Evolutionary conservation across 92 coral and sea anemone genomes (phyloP), one percentile per base, ranked within the genome.

Genomic region (Palythoa heliodiscus): DNA sequence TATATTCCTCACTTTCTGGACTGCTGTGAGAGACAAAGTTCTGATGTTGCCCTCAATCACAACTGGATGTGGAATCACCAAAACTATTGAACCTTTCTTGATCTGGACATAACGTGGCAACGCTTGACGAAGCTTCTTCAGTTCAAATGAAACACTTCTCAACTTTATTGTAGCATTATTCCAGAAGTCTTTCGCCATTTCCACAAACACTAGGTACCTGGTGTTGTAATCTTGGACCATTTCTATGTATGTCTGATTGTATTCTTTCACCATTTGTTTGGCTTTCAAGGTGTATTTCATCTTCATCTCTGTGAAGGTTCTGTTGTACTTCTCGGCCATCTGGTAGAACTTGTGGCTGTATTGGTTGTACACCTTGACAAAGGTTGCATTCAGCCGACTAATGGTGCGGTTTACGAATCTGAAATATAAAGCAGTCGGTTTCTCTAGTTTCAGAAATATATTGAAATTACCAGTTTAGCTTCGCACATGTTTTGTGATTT

Each of bases 1-100:
- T 81, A 92, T 77, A 78, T 92, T 94, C 84, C 83, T 88, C 19
- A 91, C 93, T 66, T 76, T 91, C 64, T 88, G 87, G 14, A 87
- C 88, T 5, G 91, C 91, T 35, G 78, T 89, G 58, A 76, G 64
- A 48, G 92, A 78, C 47, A 95, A 61, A 48, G 91, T 70, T 66
- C 52, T 86, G 72, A 92, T 89, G 61, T 85, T 89, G 10, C 91
- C 91, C 39, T 53, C 80, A 29, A 93, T 77, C 16, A 86, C 75
- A 58, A 82, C 76, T 10, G 92, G 91, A 76, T 93, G 97, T 40
- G 98, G 98, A 52, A 94, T 88, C 24, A 82, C 76, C 17, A 94
- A 19, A 48, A 89, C 72, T 13, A 94, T 82, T n/a, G 89, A 82
- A 19, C 92, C 93, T 4, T 92, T 87, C 10, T 86, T 86, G 15